Percentiles rank a stretch among this genome's conserved stretches.
These are phyloP conservation scores for Lophius piscatorius DNA, from an alignment of 2,113 vertebrate genomes.

Conservation along the genomic window DNA sequence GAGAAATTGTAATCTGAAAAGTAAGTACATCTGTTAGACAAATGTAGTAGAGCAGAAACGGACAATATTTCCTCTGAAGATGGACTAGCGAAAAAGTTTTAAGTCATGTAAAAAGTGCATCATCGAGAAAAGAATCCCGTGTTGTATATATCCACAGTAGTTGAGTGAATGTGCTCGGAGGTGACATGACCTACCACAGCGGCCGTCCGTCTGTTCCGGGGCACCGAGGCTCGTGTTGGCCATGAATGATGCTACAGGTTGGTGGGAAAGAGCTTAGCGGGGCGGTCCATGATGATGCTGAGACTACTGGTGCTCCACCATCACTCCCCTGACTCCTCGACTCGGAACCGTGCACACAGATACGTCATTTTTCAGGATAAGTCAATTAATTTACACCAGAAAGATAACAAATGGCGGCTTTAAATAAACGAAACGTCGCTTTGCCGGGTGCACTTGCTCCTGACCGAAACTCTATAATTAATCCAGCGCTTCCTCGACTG, in stretches of 20 bases:
- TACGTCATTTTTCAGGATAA: slow-evolving; percentile 3
- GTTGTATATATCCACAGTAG: no score
- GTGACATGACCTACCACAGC: slow-evolving; percentile 48
- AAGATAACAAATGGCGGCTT: neutral
- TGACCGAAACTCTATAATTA: slow-evolving; percentile 30
- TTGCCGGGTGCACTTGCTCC: slow-evolving; percentile 37
- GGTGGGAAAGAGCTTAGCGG: slow-evolving; percentile 43
- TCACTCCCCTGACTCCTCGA: slow-evolving; percentile 33
- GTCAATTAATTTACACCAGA: neutral
- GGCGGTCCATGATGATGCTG: slow-evolving; percentile 68
- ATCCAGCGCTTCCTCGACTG: slow-evolving; percentile 51
- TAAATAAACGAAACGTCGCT: neutral
- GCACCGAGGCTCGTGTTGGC: slow-evolving; percentile 53
- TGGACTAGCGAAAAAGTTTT: no score
- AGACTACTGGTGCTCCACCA: slow-evolving; percentile 28
- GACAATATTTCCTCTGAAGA: no score
- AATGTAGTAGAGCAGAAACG: no score
- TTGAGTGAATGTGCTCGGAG: no score
- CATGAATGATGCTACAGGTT: slow-evolving; percentile 76
- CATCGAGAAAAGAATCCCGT: no score
- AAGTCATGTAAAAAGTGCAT: no score
- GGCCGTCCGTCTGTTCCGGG: slow-evolving; percentile 28
- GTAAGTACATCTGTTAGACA: no score
- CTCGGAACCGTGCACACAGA: slow-evolving; percentile 35
- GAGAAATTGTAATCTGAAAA: no score